Evolutionary conservation across 2,888 invertebrate genomes (phyloP).

Genomic region (Celastrina argiolus): DNA sequence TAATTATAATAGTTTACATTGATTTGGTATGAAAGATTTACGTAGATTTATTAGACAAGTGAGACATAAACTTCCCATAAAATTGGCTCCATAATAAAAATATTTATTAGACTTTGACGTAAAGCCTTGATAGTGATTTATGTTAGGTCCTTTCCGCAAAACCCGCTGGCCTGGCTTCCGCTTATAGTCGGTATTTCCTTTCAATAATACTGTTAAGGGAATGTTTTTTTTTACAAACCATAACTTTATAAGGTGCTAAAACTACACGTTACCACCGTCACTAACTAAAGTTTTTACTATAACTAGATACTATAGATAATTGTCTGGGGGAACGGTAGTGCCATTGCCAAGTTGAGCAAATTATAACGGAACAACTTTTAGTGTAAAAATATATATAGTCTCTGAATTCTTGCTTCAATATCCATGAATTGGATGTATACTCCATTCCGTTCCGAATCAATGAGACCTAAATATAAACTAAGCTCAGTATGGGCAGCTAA

Average conservation of each 20-base stretch:
- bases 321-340: too few species aligned
- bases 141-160: slow-evolving; percentile 48
- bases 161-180: slow-evolving; percentile 48
- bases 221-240: not conserved
- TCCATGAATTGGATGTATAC: too few species aligned
- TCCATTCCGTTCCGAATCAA: too few species aligned
- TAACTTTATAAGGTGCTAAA: not conserved
- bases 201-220: slow-evolving; percentile 41
- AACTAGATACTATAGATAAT: too few species aligned
- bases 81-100: not conserved
- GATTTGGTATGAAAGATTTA: not conserved
- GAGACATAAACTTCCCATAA: not conserved
- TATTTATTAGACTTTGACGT: not conserved
- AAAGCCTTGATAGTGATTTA: slow-evolving; percentile 49
- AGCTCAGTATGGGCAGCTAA: too few species aligned
- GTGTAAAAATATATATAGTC: too few species aligned
- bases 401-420: too few species aligned
- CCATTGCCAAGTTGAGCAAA: too few species aligned
- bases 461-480: too few species aligned
- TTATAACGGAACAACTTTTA: too few species aligned
- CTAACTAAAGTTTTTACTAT: too few species aligned
- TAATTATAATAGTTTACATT: not conserved
- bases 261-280: not conserved
- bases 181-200: slow-evolving; percentile 41
- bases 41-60: not conserved